Base-by-base conservation (phyloP, 2,113 vertebrate species). In the Burhinus oedicnemus region DNA sequence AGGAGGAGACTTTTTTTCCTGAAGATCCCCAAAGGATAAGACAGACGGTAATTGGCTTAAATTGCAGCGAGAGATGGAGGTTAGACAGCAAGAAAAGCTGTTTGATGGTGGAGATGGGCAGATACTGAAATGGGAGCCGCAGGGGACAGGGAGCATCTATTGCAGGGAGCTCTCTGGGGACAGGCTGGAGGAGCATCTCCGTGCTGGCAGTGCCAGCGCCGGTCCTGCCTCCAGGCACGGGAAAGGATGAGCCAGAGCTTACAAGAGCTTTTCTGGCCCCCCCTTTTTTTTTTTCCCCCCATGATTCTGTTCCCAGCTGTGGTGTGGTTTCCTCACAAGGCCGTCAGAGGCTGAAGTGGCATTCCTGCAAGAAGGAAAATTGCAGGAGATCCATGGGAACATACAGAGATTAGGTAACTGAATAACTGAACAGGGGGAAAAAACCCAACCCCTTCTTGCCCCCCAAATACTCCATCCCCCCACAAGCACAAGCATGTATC, bases 211-310 rank as follows among this genome's bases (percentile, higher is more conserved):
- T 4, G 29, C 34, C 21, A 36, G 55, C 30, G 36, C 62, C 1
- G 0, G 4, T n/a, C 23, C 25, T 64, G 60, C 36, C 49, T 32
- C 42, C 0, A 0, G 55, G 30, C 23, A 10, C 6, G 2, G 42
- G 15, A 26, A 9, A 4, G 52, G 47, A 27, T 13, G 30, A 61
- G 22, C 65, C 19, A 16, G 44, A 25, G 45, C 26, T 54, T 14
- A 8, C 8, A 3, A 6, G 15, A 19, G 11, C 15, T 74, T 29
- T 51, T 44, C 40, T 44, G 36, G 6, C 21, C 27, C 14, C 6
- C 58, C 57, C 51, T 51, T 3, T 30, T 17, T 71, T 58, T 60
- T 42, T 72, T 60, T 47, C 29, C 14, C 44, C 2, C n/a, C 30
- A 6, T 26, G 16, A 6, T 40, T 68, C 15, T 34, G 15, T 54